Conservation (phyloP, 2,797 vertebrate species). For the Enteromius radiatus region DNA sequence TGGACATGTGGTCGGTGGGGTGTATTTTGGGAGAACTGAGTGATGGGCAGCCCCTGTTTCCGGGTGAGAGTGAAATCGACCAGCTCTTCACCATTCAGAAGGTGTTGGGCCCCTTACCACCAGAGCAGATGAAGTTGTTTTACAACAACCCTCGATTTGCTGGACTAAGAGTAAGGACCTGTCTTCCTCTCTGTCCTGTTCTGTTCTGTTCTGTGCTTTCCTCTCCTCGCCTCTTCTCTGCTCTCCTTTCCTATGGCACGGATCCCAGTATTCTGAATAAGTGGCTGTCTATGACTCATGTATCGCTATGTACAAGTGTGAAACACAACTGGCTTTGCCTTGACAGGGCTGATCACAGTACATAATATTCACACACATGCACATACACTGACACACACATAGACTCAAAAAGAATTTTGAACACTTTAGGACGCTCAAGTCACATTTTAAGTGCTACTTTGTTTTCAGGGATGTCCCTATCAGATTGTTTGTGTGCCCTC, state of each 20-base stretch:
- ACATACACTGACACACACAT: slow-evolving; percentile 1
- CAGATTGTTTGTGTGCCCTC: background rate
- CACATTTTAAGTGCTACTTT: background rate
- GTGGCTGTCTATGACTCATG: slow-evolving; percentile 74
- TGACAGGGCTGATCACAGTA: slow-evolving; percentile 38
- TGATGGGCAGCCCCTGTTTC: slow-evolving; percentile 96
- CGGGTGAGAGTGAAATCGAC: slow-evolving; percentile 98
- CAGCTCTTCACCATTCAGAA: slow-evolving; percentile 99
- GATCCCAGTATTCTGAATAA: slow-evolving; percentile 76
- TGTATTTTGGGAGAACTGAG: slow-evolving; percentile 98
- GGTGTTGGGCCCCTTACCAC: slow-evolving; percentile 94
- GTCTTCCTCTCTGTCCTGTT: background rate
- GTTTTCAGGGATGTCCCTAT: background rate
- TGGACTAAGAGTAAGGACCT: slow-evolving; percentile 55
- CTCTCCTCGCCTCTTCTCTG: slow-evolving; percentile 35
- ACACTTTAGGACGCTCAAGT: background rate
- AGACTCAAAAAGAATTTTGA: slow-evolving; percentile 3
- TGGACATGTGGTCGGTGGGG: slow-evolving; percentile 99
- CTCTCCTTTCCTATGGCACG: slow-evolving; percentile 59
- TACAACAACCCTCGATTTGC: slow-evolving; percentile 86
- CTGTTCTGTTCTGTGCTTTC: background rate
- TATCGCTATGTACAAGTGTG: slow-evolving; percentile 25
- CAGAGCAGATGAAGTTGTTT: slow-evolving; percentile 99
- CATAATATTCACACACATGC: slow-evolving; percentile 43
- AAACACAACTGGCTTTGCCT: slow-evolving; percentile 49